These are phyloP conservation scores for Disparrhopalites patrizii DNA, from an alignment of 2,888 invertebrate species.

Conservation along the genomic window DNA sequence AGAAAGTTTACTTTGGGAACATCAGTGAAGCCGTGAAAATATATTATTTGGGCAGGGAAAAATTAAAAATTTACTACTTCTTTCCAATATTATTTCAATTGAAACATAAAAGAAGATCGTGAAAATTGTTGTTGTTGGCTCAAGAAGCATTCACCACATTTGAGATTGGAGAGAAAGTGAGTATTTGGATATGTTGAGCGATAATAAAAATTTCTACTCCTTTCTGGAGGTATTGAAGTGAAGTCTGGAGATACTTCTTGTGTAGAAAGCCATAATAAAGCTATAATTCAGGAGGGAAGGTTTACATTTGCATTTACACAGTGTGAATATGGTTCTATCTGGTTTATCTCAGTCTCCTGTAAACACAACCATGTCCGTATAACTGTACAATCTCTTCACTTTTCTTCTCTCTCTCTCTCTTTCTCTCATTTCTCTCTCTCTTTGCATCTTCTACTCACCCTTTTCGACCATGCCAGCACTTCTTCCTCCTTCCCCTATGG, in stretches of 20 bases:
- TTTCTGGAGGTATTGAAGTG: neutral
- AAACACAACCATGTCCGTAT: conserved; percentile 29
- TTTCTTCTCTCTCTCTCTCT: neutral
- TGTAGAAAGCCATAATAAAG: conserved; percentile 28
- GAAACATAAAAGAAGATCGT: neutral
- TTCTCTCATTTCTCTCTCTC: neutral
- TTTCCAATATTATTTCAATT: neutral
- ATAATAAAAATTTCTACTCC: neutral
- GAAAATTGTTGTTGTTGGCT: too few relatives aligned
- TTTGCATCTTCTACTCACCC: too few relatives aligned
- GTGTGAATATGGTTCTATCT: conserved; percentile 24
- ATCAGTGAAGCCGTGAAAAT: too few relatives aligned
- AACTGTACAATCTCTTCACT: conserved; percentile 13
- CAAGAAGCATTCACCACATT: too few relatives aligned
- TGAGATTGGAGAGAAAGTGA: neutral
- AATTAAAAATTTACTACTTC: neutral
- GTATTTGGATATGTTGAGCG: neutral
- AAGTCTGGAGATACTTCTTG: conserved; percentile 13
- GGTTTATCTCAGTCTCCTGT: conserved; percentile 34
- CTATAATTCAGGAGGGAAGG: conserved; percentile 34
- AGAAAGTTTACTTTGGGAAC: too few relatives aligned
- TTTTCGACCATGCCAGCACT: too few relatives aligned
- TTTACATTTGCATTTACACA: conserved; percentile 31
- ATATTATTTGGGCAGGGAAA: too few relatives aligned
- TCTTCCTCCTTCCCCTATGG: too few relatives aligned